Conservation (phyloP, 1,140 invertebrate genomes). For the Hydropsyche tenuis region DNA sequence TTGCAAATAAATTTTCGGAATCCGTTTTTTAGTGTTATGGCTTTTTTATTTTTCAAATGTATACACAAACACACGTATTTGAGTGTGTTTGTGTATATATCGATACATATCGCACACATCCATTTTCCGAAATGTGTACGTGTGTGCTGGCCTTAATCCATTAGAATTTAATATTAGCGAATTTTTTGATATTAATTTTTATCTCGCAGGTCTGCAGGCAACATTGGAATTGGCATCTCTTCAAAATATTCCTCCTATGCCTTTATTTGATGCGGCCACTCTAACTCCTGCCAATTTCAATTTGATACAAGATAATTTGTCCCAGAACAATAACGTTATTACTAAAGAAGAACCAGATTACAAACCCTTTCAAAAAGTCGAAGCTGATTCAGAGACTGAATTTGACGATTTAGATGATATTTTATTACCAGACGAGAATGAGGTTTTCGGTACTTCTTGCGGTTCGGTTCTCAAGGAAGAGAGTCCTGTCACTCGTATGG, state of each 20-base stretch:
- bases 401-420: conserved; percentile 62
- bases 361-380: conserved; percentile 51
- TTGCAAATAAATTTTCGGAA: conserved; percentile 46
- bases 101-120: not conserved
- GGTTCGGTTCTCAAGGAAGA: conserved; percentile 20
- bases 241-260: not conserved
- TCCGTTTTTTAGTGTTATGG: conserved; percentile 47
- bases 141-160: conserved; percentile 11
- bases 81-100: not conserved
- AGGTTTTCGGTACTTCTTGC: conserved; percentile 52
- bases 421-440: conserved; percentile 57
- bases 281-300: conserved; percentile 51
- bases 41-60: conserved; percentile 41
- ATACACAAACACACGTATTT: not conserved
- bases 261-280: not conserved
- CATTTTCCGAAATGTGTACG: not conserved
- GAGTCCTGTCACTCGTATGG: conserved; percentile 39
- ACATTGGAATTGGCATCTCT: not conserved
- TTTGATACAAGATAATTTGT: conserved; percentile 55
- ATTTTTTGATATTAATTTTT: conserved; percentile 43
- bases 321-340: conserved; percentile 58
- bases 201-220: conserved; percentile 40
- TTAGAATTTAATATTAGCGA: conserved; percentile 11
- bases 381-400: conserved; percentile 56
- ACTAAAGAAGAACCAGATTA: conserved; percentile 32